Conservation (phyloP, 2,888 invertebrate genomes). For the Lasioglossum figueresi region DNA sequence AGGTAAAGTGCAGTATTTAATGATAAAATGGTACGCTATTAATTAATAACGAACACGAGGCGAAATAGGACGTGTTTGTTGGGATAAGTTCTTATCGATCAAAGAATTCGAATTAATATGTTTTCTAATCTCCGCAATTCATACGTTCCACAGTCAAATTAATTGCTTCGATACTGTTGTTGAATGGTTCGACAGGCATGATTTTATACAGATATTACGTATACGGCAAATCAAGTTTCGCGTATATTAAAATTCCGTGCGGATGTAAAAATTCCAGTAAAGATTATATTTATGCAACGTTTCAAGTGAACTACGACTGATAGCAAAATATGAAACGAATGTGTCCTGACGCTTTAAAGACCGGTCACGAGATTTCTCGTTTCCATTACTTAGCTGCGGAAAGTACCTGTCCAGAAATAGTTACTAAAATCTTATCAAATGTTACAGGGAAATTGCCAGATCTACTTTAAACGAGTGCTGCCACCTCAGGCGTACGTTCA, state of each 20-base stretch:
- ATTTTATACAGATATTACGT: neutral
- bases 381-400: neutral
- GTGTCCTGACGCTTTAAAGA: neutral
- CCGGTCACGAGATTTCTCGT: neutral
- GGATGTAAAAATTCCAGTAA: neutral
- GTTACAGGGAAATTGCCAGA: neutral
- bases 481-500: neutral
- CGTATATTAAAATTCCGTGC: neutral
- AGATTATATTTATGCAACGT: neutral
- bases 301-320: neutral
- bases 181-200: neutral
- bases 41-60: neutral
- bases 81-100: neutral
- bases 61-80: neutral
- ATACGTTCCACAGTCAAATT: neutral
- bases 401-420: neutral
- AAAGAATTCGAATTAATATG: conserved; percentile 5
- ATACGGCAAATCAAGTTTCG: neutral
- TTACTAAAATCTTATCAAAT: neutral
- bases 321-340: neutral
- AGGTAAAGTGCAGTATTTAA: neutral
- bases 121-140: neutral
- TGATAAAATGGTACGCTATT: neutral
- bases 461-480: neutral
- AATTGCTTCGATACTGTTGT: neutral